These are phyloP conservation scores for Eurystomus gularis DNA, from an alignment of 2,113 vertebrate species.

Conservation along the genomic window DNA sequence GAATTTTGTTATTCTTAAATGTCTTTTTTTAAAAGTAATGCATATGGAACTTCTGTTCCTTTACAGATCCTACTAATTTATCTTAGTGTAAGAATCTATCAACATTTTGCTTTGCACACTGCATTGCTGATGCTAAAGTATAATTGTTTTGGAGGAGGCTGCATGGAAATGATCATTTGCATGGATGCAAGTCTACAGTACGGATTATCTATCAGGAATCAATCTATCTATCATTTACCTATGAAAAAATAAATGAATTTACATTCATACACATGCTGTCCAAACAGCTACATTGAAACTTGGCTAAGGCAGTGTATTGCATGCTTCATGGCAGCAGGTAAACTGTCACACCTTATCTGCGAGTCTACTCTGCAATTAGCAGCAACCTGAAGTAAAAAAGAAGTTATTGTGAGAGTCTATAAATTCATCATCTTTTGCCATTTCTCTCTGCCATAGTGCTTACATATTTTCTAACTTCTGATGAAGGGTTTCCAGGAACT, in stretches of 20 bases:
- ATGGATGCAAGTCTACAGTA: background rate
- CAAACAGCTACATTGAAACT: background rate
- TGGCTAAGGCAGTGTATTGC: background rate
- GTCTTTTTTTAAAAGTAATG: background rate
- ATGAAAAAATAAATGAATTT: background rate
- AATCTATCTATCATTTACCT: background rate
- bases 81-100: background rate
- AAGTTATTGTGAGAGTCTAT: background rate
- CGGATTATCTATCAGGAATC: background rate
- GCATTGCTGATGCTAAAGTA: background rate
- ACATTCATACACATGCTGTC: background rate
- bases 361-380: background rate
- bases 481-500: background rate
- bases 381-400: background rate
- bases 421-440: background rate
- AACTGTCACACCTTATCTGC: background rate
- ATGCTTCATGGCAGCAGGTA: background rate
- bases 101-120: background rate
- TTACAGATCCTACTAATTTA: background rate
- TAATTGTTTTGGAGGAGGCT: background rate
- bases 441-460: background rate
- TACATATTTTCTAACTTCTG: background rate
- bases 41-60: background rate
- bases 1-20: background rate
- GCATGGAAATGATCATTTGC: background rate